A percentile compares a stretch with the other conserved stretches of the same genome.
Evolutionary conservation across 2,888 invertebrate species (phyloP).

Genomic region (Sturmia bella): DNA sequence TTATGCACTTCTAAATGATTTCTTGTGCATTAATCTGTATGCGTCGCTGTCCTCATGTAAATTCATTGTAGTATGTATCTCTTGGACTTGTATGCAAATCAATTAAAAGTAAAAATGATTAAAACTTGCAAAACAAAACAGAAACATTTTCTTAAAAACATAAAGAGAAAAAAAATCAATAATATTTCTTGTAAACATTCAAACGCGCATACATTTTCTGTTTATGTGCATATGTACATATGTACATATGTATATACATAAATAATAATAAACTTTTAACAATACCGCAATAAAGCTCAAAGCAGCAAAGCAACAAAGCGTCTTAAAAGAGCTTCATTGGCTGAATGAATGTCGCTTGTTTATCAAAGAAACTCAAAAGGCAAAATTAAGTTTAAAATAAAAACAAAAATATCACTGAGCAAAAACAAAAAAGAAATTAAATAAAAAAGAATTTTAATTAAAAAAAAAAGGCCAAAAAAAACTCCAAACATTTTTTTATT

Average conservation of each 20-base stretch:
- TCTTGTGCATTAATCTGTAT: conserved; percentile 12
- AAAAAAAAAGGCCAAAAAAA: conserved; percentile 15
- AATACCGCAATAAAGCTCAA: neutral
- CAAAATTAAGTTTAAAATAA: conserved; percentile 48
- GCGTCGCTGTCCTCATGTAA: conserved; percentile 7
- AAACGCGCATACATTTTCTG: neutral
- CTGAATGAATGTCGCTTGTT: conserved; percentile 59
- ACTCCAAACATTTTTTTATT: conserved; percentile 6
- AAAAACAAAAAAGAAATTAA: conserved; percentile 31
- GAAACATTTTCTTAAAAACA: conserved; percentile 20
- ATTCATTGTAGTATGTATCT: conserved; percentile 30
- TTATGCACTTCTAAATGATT: too few species aligned
- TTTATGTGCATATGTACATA: neutral
- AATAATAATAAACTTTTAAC: conserved; percentile 14
- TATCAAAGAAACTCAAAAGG: conserved; percentile 65
- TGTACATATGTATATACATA: conserved; percentile 3
- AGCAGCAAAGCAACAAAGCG: neutral
- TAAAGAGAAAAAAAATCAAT: conserved; percentile 34
- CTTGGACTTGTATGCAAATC: conserved; percentile 63
- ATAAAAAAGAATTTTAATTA: conserved; percentile 41
- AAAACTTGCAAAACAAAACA: conserved; percentile 31
- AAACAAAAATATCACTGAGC: conserved; percentile 57
- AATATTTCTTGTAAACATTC: conserved; percentile 47
- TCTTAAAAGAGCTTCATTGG: conserved; percentile 2
- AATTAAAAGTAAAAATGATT: conserved; percentile 67